A percentile compares a stretch with the other conserved stretches of the same genome.
Conservation (phyloP, 2,888 invertebrate species). For the Polydesmus complanatus region DNA sequence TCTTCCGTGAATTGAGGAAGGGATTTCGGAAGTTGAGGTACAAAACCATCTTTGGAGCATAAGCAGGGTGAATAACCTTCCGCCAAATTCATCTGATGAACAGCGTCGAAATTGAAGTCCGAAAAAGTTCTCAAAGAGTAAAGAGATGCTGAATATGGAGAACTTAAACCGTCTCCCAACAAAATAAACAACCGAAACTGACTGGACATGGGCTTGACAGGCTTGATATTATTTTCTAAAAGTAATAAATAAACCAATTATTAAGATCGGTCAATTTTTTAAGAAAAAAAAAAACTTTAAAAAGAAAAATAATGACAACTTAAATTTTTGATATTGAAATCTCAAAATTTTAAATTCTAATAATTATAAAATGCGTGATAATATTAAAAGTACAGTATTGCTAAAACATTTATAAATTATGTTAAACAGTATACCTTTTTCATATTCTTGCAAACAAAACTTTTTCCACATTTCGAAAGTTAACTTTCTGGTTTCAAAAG, state of each 20-base stretch:
- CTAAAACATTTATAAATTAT: too few species aligned
- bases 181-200: background rate
- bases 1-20: background rate
- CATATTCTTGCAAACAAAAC: background rate
- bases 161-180: background rate
- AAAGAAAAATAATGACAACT: too few species aligned
- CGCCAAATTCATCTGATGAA: background rate
- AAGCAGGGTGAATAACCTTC: background rate
- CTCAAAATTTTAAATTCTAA: background rate
- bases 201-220: too few species aligned
- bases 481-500: background rate
- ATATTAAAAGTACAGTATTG: too few species aligned
- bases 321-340: too few species aligned
- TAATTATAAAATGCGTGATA: too few species aligned
- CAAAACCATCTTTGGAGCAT: background rate
- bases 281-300: too few species aligned
- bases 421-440: too few species aligned
- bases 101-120: background rate
- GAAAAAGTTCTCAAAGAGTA: background rate
- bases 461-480: background rate
- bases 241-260: too few species aligned
- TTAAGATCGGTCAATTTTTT: too few species aligned
- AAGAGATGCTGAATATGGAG: background rate
- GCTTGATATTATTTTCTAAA: too few species aligned
- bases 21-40: background rate